Base-by-base conservation (phyloP, 2,797 vertebrate species). In the Sphenopsis melanotis region DNA sequence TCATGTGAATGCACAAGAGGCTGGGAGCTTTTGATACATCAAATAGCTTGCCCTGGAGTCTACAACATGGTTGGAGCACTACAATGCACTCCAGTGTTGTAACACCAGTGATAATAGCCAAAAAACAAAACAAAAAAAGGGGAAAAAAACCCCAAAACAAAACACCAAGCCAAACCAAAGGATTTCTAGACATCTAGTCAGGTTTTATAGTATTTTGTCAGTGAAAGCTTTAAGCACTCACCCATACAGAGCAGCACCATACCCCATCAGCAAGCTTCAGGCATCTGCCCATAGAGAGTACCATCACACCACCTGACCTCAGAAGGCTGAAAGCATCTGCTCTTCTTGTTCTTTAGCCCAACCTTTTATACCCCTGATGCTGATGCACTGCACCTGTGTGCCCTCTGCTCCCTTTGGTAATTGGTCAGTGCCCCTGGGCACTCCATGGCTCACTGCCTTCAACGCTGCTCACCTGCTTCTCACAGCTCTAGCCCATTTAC, bases 281-380 rank as follows among this genome's bases (percentile, higher is more conserved):
- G 15, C 15, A 36, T 3, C 3, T 17, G 5, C 15, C 55, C 22
- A 34, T 8, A 4, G 15, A 34, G 10, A 34, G 0, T 2, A 1
- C 15, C 7, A 16, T 41, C 6, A 34, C 10, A 24, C 1, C 55
- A 24, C 7, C 8, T 5, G 6, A 24, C 7, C 8, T 5, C 5
- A 56, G n/a, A 22, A 16, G n/a, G 7, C n/a, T 11, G 10, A 15
- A 56, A 7, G 8, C 55, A 24, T 4, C 22, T 2, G 5, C 55
- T 2, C 3, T 56, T 10, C 14, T 16, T 24, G 7, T 1, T 2
- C 22, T 36, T 57, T 7, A 57, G 22, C 22, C n/a, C 55, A 24
- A 2, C n/a, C n/a, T 36, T 36, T 57, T 11, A 36, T 11, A 16
- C n/a, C 32, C 55, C n/a, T 24, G 10, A 6, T 24, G 55, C 2